These are phyloP conservation scores for Ophioninae sp. DNA, from an alignment of 2,888 invertebrate genomes.

Conservation along the genomic window DNA sequence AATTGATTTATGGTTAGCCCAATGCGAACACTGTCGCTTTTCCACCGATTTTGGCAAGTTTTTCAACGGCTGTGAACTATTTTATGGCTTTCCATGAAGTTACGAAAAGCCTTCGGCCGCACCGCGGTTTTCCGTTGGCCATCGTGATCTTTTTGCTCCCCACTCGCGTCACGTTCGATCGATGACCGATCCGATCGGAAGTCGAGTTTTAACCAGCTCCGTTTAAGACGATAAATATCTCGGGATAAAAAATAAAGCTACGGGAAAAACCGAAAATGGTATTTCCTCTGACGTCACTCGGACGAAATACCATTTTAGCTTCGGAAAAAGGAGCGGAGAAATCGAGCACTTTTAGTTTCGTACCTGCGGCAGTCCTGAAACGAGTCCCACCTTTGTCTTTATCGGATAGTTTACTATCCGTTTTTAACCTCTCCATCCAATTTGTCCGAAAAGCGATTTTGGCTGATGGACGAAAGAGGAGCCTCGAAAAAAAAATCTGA, in stretches of 20 bases:
- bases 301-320: background rate
- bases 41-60: too few species aligned
- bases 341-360: constrained; percentile 55
- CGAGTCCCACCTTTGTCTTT: constrained; percentile 34
- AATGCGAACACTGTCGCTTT: background rate
- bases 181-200: constrained; percentile 74
- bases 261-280: background rate
- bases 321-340: constrained; percentile 25
- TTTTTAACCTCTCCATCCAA: constrained; percentile 50
- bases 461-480: constrained; percentile 39
- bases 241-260: constrained; percentile 53
- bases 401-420: constrained; percentile 39
- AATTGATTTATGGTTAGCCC: too few species aligned
- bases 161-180: constrained; percentile 16
- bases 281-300: background rate
- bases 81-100: too few species aligned
- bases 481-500: background rate
- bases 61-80: too few species aligned
- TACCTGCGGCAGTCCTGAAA: constrained; percentile 54
- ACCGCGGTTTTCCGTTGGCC: background rate
- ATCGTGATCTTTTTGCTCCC: constrained; percentile 1
- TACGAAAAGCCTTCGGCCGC: background rate
- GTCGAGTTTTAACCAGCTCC: constrained; percentile 78
- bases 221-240: constrained; percentile 77
- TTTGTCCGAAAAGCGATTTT: constrained; percentile 58